Conservation (phyloP, 64 coral and sea anemone genomes). For the Orbicella faveolata region DNA sequence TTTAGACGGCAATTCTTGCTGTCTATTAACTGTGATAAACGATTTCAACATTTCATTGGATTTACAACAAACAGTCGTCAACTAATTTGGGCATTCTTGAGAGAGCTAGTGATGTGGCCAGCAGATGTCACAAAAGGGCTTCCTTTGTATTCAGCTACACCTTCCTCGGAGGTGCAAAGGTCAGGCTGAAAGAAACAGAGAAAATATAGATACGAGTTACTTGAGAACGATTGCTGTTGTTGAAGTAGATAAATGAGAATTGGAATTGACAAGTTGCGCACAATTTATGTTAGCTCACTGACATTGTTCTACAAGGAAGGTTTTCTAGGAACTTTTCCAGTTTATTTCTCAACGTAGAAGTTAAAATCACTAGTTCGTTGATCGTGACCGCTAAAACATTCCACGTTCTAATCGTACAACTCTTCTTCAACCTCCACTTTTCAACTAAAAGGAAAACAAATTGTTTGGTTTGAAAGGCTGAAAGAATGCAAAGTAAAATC, state of each 20-base stretch:
- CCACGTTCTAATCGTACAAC: too few relatives aligned
- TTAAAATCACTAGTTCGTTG: too few relatives aligned
- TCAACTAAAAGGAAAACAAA: not conserved
- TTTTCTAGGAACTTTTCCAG: too few relatives aligned
- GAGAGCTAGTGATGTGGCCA: slow-evolving; percentile 72
- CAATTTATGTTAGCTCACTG: too few relatives aligned
- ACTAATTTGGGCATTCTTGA: slow-evolving; percentile 89
- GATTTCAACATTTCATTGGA: not conserved
- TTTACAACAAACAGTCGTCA: slow-evolving; percentile 24
- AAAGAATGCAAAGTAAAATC: not conserved
- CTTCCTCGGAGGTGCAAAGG: slow-evolving; percentile 61
- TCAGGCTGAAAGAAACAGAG: slow-evolving; percentile 69
- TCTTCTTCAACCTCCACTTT: too few relatives aligned
- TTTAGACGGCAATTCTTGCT: not conserved
- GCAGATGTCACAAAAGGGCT: slow-evolving; percentile 59
- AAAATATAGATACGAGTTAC: not conserved
- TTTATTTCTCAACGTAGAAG: too few relatives aligned
- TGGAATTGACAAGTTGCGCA: too few relatives aligned
- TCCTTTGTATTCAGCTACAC: slow-evolving; percentile 90
- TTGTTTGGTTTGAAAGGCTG: not conserved
- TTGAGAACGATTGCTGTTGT: not conserved
- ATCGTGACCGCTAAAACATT: too few relatives aligned
- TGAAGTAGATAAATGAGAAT: not conserved
- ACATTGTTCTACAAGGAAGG: too few relatives aligned
- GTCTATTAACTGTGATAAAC: too few relatives aligned